Evolutionary conservation across 2,113 vertebrate genomes (phyloP).

Genomic region (Cichladusa arquata): DNA sequence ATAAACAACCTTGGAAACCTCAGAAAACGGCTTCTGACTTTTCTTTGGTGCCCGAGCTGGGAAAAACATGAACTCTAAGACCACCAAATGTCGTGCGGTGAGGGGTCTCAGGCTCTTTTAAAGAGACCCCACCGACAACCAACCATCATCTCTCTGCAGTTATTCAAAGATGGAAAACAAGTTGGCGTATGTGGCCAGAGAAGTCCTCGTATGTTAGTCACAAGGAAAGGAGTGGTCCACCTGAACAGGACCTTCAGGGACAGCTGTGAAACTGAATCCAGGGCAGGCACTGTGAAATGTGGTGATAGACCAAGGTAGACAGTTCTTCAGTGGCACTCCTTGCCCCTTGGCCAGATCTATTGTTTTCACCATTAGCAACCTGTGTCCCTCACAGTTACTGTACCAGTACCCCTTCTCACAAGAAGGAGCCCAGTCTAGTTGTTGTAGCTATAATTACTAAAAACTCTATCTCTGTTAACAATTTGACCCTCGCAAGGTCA

Average conservation of each 20-base stretch:
- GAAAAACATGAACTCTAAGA: too few relatives aligned
- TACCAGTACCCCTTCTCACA: neutral
- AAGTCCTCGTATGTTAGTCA: neutral
- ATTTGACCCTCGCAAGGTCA: neutral
- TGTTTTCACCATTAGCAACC: neutral
- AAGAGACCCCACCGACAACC: too few relatives aligned
- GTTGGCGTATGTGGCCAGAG: fast-evolving
- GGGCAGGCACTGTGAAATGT: neutral
- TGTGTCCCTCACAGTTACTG: neutral
- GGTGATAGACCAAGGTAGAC: neutral
- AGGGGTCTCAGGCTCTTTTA: too few relatives aligned
- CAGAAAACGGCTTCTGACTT: too few relatives aligned
- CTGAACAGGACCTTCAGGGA: neutral
- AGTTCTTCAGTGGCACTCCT: neutral
- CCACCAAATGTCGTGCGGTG: too few relatives aligned
- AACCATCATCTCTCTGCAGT: neutral
- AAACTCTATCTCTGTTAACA: neutral
- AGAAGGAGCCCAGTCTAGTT: neutral
- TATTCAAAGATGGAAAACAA: neutral
- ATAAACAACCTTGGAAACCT: too few relatives aligned
- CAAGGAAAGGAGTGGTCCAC: neutral
- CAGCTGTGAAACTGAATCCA: too few relatives aligned
- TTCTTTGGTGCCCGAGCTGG: too few relatives aligned
- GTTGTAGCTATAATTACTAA: neutral
- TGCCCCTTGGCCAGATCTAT: neutral